Evolutionary conservation across 2,113 vertebrate species (phyloP).

Genomic region (Callipepla squamata): DNA sequence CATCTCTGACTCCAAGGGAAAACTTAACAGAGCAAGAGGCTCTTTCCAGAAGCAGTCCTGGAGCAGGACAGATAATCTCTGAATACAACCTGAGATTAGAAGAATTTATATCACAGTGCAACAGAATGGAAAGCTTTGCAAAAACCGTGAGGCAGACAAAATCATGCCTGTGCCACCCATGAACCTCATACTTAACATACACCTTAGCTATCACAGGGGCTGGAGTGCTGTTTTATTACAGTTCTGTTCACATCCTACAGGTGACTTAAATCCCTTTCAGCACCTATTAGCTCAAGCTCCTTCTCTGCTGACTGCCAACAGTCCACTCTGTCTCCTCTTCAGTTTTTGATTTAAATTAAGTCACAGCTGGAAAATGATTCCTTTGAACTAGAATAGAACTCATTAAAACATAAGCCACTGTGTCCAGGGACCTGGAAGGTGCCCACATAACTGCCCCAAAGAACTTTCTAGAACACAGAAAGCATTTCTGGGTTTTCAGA

Average conservation of each 20-base stretch:
- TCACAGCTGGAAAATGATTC: neutral
- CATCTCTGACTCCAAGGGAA: neutral
- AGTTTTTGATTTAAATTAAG: neutral
- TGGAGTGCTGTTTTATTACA: neutral
- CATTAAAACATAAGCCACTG: neutral
- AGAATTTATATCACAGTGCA: neutral
- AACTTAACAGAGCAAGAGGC: neutral
- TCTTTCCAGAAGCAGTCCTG: neutral
- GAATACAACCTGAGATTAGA: neutral
- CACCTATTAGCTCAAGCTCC: neutral
- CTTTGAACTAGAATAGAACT: neutral
- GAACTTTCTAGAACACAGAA: neutral
- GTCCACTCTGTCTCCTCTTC: neutral
- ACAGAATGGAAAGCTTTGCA: neutral
- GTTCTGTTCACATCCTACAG: neutral
- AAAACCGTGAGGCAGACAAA: neutral
- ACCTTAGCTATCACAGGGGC: neutral
- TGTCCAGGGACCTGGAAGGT: neutral
- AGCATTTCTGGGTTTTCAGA: fast-evolving
- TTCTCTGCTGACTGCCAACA: neutral
- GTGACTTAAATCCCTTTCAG: neutral
- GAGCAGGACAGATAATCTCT: neutral
- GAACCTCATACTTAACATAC: neutral
- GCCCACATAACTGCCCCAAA: neutral
- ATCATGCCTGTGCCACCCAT: fast-evolving